phyloP scores from a whole-genome alignment of 2,797 vertebrate species.

The Siniperca obscura region DNA sequence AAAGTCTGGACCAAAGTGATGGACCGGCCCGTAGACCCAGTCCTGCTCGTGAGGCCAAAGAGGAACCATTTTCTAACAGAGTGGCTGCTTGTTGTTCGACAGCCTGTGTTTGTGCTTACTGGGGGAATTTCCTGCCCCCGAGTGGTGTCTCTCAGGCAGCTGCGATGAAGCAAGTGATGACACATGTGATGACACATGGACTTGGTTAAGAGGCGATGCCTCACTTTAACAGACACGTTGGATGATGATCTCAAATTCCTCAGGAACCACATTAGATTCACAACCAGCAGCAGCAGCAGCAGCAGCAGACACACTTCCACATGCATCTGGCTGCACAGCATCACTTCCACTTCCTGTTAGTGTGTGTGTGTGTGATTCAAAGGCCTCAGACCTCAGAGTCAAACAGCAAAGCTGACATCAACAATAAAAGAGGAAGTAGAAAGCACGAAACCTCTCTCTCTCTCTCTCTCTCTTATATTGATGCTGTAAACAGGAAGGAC shows the following conservation, averaged over 20 bases:
- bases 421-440: constrained; percentile 9
- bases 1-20: background rate
- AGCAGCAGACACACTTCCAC: background rate
- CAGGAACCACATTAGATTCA: background rate
- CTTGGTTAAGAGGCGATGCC: background rate
- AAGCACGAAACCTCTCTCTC: background rate
- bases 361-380: background rate
- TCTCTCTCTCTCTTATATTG: background rate
- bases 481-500: constrained; percentile 20
- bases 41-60: no score
- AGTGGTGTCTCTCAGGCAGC: constrained; percentile 8
- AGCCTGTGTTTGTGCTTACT: background rate
- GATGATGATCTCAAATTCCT: constrained; percentile 8
- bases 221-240: background rate
- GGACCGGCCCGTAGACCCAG: background rate
- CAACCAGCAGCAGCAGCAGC: background rate
- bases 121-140: constrained; percentile 18
- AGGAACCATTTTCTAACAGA: background rate
- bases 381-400: constrained; percentile 4
- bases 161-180: constrained; percentile 5
- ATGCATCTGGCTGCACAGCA: background rate
- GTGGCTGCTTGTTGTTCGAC: background rate
- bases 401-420: constrained; percentile 13
- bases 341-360: background rate
- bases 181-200: constrained; percentile 15